Percentiles rank a stretch among this genome's conserved stretches.
Evolutionary conservation across 2,797 vertebrate genomes (phyloP).

Genomic region (Anguilla megastoma): DNA sequence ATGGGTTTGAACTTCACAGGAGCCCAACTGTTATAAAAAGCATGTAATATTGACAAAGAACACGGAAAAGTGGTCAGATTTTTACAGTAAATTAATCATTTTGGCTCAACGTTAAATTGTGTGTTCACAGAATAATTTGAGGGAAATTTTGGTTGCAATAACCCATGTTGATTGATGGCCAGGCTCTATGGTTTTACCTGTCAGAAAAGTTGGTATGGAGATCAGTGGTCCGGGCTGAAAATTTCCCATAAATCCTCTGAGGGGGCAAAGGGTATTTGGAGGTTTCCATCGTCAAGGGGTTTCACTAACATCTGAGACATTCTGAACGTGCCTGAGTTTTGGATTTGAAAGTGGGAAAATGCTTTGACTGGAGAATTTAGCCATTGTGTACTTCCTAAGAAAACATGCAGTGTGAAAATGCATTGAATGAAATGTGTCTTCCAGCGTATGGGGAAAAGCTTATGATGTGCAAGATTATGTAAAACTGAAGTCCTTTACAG

Average conservation of each 20-base stretch:
- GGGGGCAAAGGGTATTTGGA: neutral
- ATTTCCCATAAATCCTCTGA: neutral
- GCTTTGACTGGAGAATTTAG: neutral
- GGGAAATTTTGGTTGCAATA: neutral
- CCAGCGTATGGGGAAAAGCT: neutral
- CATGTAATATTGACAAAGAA: neutral
- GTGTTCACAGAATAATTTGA: neutral
- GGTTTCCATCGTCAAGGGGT: neutral
- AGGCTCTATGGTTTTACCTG: neutral
- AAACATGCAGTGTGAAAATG: neutral
- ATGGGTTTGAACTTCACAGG: neutral
- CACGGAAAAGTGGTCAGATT: neutral
- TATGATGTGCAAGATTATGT: neutral
- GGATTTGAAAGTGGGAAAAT: neutral
- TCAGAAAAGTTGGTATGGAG: neutral
- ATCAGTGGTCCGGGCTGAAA: neutral
- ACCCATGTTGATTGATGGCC: neutral
- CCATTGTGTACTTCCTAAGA: neutral
- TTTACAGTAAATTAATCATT: neutral
- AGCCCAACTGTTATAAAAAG: neutral
- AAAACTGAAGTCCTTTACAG: neutral
- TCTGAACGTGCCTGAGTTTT: constrained; percentile 13
- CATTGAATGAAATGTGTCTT: neutral
- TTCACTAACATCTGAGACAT: constrained; percentile 12
- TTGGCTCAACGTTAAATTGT: neutral